These are phyloP conservation scores for Lacerta agilis DNA, from an alignment of 2,797 vertebrate species.

Conservation along the genomic window DNA sequence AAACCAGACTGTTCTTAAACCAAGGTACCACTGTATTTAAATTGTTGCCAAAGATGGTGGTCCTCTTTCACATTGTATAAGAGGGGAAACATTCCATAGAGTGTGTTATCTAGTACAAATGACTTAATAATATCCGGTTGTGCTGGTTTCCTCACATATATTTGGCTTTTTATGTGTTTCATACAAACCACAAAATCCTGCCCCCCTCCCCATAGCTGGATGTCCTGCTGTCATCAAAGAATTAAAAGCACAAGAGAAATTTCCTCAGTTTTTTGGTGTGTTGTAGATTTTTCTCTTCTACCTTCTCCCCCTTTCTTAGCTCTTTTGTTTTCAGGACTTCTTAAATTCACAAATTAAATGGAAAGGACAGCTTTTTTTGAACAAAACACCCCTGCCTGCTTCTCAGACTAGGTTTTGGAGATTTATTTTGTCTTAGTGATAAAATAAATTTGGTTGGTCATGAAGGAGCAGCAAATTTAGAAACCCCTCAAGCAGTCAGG, in stretches of 20 bases:
- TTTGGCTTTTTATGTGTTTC: background rate
- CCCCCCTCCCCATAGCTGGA: no score
- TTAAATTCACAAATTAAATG: background rate
- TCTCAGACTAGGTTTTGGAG: background rate
- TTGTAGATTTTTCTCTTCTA: background rate
- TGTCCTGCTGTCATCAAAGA: background rate
- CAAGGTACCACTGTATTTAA: background rate
- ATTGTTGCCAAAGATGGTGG: background rate
- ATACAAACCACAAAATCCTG: background rate
- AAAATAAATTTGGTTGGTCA: background rate
- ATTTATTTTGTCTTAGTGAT: background rate
- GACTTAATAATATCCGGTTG: conserved; percentile 13
- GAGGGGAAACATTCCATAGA: background rate
- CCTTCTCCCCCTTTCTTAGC: background rate
- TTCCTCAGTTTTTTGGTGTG: background rate
- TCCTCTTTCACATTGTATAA: background rate
- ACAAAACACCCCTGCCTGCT: no score
- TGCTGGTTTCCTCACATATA: background rate
- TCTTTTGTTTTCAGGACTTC: background rate
- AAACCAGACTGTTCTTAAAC: no score
- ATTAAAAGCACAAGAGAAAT: background rate
- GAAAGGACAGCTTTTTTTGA: background rate
- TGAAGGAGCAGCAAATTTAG: background rate
- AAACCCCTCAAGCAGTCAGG: background rate
- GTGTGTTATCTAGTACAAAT: background rate